These are phyloP conservation scores for Gallinago nigripennis DNA, from an alignment of 2,797 vertebrate genomes.

Conservation along the genomic window DNA sequence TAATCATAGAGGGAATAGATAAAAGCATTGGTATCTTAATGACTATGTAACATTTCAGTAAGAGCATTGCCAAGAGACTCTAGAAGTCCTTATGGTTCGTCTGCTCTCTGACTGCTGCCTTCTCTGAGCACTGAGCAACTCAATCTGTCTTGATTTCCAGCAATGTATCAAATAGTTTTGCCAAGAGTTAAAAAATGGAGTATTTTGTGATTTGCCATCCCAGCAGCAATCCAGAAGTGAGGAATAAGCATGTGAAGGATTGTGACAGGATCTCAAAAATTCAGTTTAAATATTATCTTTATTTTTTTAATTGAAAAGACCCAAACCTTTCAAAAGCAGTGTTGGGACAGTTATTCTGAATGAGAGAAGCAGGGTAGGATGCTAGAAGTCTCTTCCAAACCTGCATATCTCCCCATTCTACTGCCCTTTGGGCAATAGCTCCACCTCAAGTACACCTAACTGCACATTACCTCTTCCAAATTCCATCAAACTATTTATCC, in stretches of 20 bases:
- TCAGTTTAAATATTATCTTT: neutral
- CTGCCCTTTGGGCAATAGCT: neutral
- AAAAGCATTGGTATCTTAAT: neutral
- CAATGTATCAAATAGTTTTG: neutral
- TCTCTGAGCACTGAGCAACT: neutral
- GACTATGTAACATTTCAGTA: neutral
- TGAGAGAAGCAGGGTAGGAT: neutral
- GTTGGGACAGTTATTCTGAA: neutral
- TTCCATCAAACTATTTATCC: neutral
- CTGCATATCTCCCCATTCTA: neutral
- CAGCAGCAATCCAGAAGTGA: neutral
- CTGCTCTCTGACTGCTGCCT: neutral
- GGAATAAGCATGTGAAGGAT: neutral
- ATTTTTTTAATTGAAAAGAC: neutral
- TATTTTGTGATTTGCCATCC: neutral
- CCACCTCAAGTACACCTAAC: neutral
- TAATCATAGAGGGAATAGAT: neutral
- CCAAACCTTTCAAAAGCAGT: neutral
- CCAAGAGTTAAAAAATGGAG: neutral
- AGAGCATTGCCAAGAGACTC: neutral
- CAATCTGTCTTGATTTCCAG: neutral
- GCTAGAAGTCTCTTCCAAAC: neutral
- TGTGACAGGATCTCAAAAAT: neutral
- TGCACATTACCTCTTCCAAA: neutral
- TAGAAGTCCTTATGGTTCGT: neutral